These are phyloP conservation scores for Drosophila pandora DNA, from an alignment of 1,140 invertebrate genomes.

Conservation along the genomic window DNA sequence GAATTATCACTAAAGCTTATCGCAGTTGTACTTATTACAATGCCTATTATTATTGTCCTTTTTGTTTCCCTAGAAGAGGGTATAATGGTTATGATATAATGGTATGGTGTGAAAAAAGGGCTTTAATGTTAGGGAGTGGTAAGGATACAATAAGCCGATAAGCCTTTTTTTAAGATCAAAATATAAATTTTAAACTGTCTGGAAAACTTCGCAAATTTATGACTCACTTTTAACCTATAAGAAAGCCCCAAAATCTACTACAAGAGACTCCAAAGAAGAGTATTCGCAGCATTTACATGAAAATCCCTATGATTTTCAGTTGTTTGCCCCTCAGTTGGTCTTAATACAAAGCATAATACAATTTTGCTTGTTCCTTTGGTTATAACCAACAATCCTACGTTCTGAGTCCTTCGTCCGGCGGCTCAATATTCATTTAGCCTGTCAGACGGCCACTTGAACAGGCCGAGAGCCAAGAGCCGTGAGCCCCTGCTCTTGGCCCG, in stretches of 20 bases:
- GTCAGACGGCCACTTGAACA: constrained; percentile 32
- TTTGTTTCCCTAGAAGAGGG: constrained; percentile 4
- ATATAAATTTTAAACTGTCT: too few relatives aligned
- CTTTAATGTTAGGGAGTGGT: neutral
- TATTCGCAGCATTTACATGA: neutral
- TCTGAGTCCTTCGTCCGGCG: neutral
- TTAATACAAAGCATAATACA: constrained; percentile 51
- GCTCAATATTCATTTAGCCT: constrained; percentile 36
- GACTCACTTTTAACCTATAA: neutral
- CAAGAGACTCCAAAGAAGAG: neutral
- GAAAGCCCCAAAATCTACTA: neutral
- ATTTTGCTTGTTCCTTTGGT: constrained; percentile 30
- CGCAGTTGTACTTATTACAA: constrained; percentile 41
- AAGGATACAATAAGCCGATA: too few relatives aligned
- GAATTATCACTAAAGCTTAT: constrained; percentile 25
- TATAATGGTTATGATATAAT: neutral
- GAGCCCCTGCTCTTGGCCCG: constrained; percentile 4
- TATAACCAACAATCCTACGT: constrained; percentile 9
- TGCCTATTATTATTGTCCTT: constrained; percentile 30
- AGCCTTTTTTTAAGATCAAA: too few relatives aligned
- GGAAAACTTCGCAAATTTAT: neutral
- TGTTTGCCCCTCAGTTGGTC: constrained; percentile 5
- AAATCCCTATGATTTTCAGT: neutral
- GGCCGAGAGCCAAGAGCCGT: neutral
- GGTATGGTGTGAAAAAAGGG: too few relatives aligned